phyloP scores from a whole-genome alignment of 2,113 vertebrate genomes.

The Pan paniscus region DNA sequence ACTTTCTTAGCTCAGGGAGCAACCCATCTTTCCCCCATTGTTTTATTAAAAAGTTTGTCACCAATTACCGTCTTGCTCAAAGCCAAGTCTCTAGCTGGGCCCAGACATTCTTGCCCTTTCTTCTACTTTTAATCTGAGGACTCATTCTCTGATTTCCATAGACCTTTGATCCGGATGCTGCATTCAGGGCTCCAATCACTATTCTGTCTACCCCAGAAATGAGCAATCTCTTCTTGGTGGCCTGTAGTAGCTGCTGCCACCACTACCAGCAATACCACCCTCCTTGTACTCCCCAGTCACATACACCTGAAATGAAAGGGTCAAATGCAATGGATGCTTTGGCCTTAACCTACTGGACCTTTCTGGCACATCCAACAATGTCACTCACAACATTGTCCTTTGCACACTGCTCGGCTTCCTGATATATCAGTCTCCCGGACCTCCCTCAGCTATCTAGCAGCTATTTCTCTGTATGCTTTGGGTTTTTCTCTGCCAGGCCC shows the following conservation, averaged over 20 bases:
- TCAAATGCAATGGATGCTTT: background rate
- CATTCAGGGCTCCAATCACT: background rate
- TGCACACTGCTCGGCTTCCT: background rate
- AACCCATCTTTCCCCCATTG: background rate
- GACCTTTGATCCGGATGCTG: background rate
- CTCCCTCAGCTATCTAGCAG: background rate
- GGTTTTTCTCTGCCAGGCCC: background rate
- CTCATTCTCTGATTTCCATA: background rate
- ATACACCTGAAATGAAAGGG: background rate
- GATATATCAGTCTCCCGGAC: background rate
- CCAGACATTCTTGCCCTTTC: background rate
- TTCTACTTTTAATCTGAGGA: background rate
- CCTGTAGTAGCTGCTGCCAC: background rate
- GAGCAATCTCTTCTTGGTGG: background rate
- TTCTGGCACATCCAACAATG: background rate
- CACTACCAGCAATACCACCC: background rate
- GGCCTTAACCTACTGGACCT: background rate
- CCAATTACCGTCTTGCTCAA: background rate
- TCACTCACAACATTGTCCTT: background rate
- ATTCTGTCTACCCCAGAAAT: background rate
- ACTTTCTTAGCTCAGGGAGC: background rate
- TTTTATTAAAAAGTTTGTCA: background rate
- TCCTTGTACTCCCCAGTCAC: background rate
- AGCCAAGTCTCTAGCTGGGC: background rate
- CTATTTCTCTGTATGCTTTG: background rate